A percentile compares a stretch with the other conserved stretches of the same genome.
Evolutionary conservation across 2,113 vertebrate genomes (phyloP).

Genomic region (Sceloporus tristichus): DNA sequence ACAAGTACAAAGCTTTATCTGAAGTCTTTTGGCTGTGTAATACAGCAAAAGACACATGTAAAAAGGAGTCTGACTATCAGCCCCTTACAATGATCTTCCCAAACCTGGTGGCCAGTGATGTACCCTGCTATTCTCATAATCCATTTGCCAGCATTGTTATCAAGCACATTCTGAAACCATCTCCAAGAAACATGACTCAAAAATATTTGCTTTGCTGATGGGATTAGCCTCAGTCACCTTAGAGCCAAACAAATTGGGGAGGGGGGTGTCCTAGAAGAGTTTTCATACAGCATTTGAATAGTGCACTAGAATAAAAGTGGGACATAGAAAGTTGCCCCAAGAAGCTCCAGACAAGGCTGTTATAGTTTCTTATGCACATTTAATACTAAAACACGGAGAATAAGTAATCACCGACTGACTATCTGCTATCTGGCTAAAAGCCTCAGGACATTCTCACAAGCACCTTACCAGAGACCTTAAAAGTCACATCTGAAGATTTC

Average conservation of each 20-base stretch:
- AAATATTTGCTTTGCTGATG: neutral
- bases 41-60: neutral
- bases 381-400: neutral
- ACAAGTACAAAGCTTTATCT: neutral
- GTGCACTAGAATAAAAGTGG: neutral
- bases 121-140: too few relatives aligned
- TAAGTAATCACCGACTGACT: neutral
- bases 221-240: neutral
- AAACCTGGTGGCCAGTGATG: too few relatives aligned
- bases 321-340: neutral
- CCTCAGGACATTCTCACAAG: neutral
- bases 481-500: constrained; percentile 15
- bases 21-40: neutral
- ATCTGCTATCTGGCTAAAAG: neutral
- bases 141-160: neutral
- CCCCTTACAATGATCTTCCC: too few relatives aligned
- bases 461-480: neutral
- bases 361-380: neutral
- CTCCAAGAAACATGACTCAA: too few relatives aligned
- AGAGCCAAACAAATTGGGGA: neutral
- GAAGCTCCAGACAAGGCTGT: neutral
- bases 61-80: too few relatives aligned
- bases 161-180: neutral
- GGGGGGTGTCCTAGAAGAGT: neutral
- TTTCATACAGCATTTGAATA: neutral